These are phyloP conservation scores for Aspidiotus rigidus DNA, from an alignment of 2,888 invertebrate species.

Conservation along the genomic window DNA sequence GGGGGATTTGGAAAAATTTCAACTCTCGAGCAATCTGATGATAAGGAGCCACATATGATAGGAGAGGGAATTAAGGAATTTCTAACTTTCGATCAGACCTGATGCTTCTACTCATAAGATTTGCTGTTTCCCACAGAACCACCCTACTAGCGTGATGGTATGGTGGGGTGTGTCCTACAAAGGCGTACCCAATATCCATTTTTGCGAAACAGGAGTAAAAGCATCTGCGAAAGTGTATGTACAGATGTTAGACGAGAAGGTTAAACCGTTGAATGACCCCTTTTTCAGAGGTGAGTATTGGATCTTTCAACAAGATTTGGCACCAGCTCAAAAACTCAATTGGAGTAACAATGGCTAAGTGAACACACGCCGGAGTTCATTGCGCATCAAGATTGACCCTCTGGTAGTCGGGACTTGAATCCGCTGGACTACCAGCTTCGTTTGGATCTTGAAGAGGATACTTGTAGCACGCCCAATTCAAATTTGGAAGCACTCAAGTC, in stretches of 20 bases:
- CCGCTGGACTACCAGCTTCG: background rate
- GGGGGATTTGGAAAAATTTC: too few species aligned
- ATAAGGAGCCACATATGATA: too few species aligned
- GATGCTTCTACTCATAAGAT: too few species aligned
- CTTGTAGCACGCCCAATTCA: background rate
- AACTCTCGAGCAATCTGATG: too few species aligned
- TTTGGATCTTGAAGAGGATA: background rate
- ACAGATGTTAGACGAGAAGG: slow-evolving; percentile 4
- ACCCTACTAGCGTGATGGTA: background rate
- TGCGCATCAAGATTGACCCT: background rate
- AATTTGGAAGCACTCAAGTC: slow-evolving; percentile 4
- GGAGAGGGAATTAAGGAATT: too few species aligned
- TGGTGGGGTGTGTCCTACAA: background rate
- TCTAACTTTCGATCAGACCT: too few species aligned
- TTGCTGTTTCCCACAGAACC: too few species aligned
- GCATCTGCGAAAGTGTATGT: slow-evolving; percentile 6
- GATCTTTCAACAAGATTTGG: slow-evolving; percentile 3
- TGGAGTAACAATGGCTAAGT: background rate
- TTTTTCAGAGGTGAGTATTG: background rate
- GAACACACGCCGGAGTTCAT: background rate
- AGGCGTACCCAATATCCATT: background rate
- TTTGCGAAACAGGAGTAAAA: too few species aligned
- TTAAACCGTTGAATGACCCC: background rate
- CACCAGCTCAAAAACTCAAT: background rate
- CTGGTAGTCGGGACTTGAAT: background rate